Base-by-base conservation (phyloP, 2,888 invertebrate species). In the Cosmorhoe ocellata region DNA sequence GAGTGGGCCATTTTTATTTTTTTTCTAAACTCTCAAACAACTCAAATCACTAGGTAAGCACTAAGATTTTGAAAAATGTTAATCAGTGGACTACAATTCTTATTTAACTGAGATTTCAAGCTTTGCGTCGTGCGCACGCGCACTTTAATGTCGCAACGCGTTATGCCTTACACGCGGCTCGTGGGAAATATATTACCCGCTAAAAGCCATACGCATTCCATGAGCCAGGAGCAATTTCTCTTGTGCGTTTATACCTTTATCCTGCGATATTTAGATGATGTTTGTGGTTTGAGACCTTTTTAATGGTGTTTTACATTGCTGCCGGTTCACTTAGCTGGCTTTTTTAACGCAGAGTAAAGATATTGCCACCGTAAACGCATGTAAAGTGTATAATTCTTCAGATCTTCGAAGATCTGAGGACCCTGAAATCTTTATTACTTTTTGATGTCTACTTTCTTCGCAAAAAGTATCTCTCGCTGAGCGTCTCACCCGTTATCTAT, bases 171-270 rank as follows among this genome's bases (percentile, higher is more conserved):
- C 53, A 45, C 51, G 41, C 31, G 5, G 31, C 49, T 49, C 51
- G 57, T 60, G 58, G 56, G 53, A 60, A 58, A 56, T 58, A 56
- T 60, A 60, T 54, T 47, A 54, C 41, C 37, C 42, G 56, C 48
- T 56, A 51, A 56, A 51, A 48, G 51, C 56, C 27, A 33, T 39
- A 51, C 51, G 48, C 56, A 51, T 47, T 43, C 50, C 45, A 38
- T 22, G 28, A 14, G 12, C 32, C 41, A 18, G 46, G 48, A 38
- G 40, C 32, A 41, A 38, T 56, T 44, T 51, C 48, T 56, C 53
- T 48, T 48, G 22, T 33, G 9, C 40, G 26, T 48, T 50, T 40
- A 43, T 32, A 24, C 27, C 40, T 33, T 33, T 18, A 41, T 34
- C 22, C 26, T 44, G 22, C 22, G 13, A 30, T 45, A 41, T 31